A percentile compares a stretch with the other conserved stretches of the same genome.
Evolutionary conservation across 2,113 vertebrate genomes (phyloP).

Genomic region (Dolichallabes microphthalmus): DNA sequence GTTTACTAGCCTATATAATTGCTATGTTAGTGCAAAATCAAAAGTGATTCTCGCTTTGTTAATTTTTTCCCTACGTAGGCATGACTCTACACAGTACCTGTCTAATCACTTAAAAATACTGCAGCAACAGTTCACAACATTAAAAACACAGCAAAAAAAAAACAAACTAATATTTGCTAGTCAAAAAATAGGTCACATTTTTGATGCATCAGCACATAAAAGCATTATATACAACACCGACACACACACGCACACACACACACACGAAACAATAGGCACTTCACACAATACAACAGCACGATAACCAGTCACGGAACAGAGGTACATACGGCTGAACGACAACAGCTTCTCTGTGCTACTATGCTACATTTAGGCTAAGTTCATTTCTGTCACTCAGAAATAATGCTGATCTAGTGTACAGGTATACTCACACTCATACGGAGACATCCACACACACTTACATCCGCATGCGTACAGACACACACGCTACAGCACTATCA

Average conservation of each 20-base stretch:
- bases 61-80: conserved; percentile 54
- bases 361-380: conserved; percentile 74
- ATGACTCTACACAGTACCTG: conserved; percentile 52
- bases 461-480: conserved; percentile 19
- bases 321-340: conserved; percentile 75
- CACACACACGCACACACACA: conserved; percentile 50
- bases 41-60: conserved; percentile 40
- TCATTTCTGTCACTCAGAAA: conserved; percentile 46
- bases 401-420: conserved; percentile 43
- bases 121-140: conserved; percentile 63
- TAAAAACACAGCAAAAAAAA: conserved; percentile 60
- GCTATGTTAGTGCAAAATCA: conserved; percentile 64
- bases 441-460: not conserved
- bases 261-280: conserved; percentile 67
- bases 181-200: conserved; percentile 61
- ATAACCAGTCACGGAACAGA: conserved; percentile 73
- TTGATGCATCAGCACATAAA: conserved; percentile 70
- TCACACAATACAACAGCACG: conserved; percentile 71
- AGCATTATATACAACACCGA: conserved; percentile 72
- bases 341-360: conserved; percentile 68
- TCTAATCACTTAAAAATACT: conserved; percentile 27
- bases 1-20: conserved; percentile 55
- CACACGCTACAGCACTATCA: conserved; percentile 41
- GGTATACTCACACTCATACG: not conserved
- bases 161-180: conserved; percentile 61